Percentiles rank a stretch among this genome's conserved stretches.
Evolutionary conservation across 1,140 invertebrate genomes (phyloP).

Genomic region (Saccostrea echinata): DNA sequence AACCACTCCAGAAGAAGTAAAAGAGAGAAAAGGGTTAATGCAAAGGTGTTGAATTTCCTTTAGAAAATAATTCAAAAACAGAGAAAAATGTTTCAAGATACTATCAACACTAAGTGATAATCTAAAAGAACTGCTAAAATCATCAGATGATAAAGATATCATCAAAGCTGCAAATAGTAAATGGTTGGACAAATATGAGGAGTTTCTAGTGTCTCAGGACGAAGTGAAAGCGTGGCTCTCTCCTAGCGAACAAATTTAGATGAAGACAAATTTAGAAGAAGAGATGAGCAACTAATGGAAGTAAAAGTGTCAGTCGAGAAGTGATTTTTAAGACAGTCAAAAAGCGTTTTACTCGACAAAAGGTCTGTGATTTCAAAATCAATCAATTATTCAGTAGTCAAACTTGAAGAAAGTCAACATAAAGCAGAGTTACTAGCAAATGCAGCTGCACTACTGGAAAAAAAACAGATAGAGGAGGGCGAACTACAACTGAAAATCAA

Average conservation of each 20-base stretch:
- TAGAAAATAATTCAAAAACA: background rate
- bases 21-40: slow-evolving; percentile 2
- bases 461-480: no score
- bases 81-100: background rate
- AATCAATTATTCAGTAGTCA: no score
- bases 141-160: background rate
- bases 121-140: background rate
- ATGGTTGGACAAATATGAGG: slow-evolving; percentile 36
- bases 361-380: no score
- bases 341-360: no score
- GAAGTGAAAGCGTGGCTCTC: background rate
- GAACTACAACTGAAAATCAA: no score
- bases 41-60: slow-evolving; percentile 6
- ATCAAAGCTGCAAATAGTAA: background rate
- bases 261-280: slow-evolving; percentile 2
- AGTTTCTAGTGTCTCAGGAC: slow-evolving; percentile 39
- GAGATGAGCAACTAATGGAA: slow-evolving; percentile 11
- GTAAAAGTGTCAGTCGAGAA: slow-evolving; percentile 18
- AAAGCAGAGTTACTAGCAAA: no score
- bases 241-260: background rate
- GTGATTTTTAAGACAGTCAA: slow-evolving; percentile 26
- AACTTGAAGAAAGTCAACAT: no score
- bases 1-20: background rate
- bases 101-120: slow-evolving; percentile 21
- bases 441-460: no score